Conservation (phyloP, 2,113 vertebrate species). For the Microcebus ravelobensis region DNA sequence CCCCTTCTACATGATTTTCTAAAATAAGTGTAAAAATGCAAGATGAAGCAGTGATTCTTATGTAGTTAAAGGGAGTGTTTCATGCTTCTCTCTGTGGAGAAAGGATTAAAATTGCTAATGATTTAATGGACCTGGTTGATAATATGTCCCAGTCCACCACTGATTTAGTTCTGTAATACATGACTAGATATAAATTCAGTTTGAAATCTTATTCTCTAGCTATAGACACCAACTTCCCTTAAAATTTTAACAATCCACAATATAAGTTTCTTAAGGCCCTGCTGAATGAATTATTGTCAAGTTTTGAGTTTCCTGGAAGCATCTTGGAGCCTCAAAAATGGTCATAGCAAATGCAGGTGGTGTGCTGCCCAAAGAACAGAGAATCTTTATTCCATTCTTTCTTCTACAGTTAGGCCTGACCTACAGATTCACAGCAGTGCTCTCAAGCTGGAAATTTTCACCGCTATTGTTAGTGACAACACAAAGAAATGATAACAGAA, state of each 20-base stretch:
- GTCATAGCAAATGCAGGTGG: background rate
- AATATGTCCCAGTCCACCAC: background rate
- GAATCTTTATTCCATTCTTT: background rate
- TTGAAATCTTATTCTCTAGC: background rate
- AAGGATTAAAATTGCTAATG: background rate
- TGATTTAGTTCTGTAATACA: background rate
- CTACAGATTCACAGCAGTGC: background rate
- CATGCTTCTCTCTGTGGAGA: background rate
- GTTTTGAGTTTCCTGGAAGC: background rate
- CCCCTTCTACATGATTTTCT: background rate
- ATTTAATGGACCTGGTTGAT: background rate
- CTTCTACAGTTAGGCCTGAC: background rate
- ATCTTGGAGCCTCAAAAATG: slow-evolving; percentile 13
- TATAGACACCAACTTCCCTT: background rate
- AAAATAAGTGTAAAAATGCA: background rate
- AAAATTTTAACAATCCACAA: background rate
- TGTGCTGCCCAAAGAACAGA: background rate
- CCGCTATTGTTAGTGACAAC: background rate
- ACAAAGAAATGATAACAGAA: background rate
- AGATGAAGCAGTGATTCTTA: background rate
- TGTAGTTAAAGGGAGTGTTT: background rate
- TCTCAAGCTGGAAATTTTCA: background rate
- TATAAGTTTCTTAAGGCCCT: background rate
- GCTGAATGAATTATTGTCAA: background rate
- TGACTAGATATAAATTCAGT: background rate